Evolutionary conservation across 2,888 invertebrate genomes (phyloP).

Genomic region (Yponomeuta malinellus): DNA sequence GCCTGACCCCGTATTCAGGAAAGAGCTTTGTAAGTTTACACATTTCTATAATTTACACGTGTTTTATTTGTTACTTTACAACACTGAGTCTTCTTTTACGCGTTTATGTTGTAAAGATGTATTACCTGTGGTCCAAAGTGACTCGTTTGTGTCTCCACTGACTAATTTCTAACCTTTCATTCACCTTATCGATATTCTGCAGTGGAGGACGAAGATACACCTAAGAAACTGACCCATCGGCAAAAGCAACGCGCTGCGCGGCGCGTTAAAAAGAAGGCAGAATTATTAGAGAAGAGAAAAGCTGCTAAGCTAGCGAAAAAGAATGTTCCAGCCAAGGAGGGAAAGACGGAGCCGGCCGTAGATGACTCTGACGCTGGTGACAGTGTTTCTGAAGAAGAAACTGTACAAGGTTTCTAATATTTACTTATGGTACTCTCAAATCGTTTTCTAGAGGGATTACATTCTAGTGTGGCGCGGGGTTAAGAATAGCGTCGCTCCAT

Average conservation of each 20-base stretch:
- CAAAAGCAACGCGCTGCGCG: slow-evolving; percentile 82
- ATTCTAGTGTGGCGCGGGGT: too few species aligned
- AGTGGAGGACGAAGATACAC: slow-evolving; percentile 70
- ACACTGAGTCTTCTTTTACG: neutral
- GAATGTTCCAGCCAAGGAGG: slow-evolving; percentile 46
- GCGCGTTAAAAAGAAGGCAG: slow-evolving; percentile 72
- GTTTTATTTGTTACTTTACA: neutral
- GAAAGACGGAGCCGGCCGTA: slow-evolving; percentile 30
- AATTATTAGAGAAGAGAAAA: slow-evolving; percentile 58
- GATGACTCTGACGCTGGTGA: slow-evolving; percentile 34
- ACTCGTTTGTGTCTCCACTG: neutral
- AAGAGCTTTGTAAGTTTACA: slow-evolving; percentile 61
- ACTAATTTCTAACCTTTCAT: neutral
- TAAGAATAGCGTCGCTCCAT: too few species aligned
- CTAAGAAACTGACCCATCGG: slow-evolving; percentile 79
- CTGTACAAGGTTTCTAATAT: slow-evolving; percentile 37
- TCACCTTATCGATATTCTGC: slow-evolving; percentile 23
- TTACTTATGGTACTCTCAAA: neutral
- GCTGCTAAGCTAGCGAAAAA: slow-evolving; percentile 58
- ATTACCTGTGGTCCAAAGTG: neutral
- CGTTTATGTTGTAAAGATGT: neutral
- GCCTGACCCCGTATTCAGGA: slow-evolving; percentile 83
- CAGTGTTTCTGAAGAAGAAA: slow-evolving; percentile 42
- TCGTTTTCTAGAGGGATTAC: too few species aligned
- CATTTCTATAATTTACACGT: neutral